These are phyloP conservation scores for Brienomyrus brachyistius DNA, from an alignment of 2,113 vertebrate genomes.

Conservation along the genomic window DNA sequence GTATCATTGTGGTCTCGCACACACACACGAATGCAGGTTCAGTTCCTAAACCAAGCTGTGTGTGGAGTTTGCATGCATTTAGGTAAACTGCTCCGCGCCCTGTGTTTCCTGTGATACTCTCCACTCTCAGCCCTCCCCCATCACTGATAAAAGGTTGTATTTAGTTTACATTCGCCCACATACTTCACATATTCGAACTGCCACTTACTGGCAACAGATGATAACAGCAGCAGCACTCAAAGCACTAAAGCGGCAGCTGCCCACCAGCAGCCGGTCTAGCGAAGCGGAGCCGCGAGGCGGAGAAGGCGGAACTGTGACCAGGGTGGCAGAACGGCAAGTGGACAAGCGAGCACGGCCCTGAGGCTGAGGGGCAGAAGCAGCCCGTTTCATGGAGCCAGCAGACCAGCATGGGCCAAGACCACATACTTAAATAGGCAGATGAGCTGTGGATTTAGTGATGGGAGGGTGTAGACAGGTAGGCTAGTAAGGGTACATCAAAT, in stretches of 20 bases:
- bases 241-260: neutral
- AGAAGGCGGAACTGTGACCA: neutral
- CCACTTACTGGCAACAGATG: conserved; percentile 3
- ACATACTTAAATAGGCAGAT: neutral
- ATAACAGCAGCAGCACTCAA: neutral
- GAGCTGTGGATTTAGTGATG: neutral
- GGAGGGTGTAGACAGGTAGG: neutral
- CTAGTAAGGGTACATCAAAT: neutral
- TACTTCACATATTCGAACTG: neutral
- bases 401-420: neutral
- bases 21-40: neutral
- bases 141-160: neutral
- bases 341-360: neutral
- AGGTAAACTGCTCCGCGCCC: neutral
- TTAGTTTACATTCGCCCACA: conserved; percentile 1
- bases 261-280: neutral
- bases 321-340: neutral
- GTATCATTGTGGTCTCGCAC: neutral
- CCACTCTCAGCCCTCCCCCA: neutral
- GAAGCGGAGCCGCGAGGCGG: neutral
- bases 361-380: neutral
- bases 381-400: neutral
- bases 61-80: neutral
- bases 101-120: neutral
- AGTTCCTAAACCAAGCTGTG: neutral